A percentile compares a stretch with the other conserved stretches of the same genome.
Conservation (phyloP, 2,797 vertebrate genomes). For the Monodelphis domestica region DNA sequence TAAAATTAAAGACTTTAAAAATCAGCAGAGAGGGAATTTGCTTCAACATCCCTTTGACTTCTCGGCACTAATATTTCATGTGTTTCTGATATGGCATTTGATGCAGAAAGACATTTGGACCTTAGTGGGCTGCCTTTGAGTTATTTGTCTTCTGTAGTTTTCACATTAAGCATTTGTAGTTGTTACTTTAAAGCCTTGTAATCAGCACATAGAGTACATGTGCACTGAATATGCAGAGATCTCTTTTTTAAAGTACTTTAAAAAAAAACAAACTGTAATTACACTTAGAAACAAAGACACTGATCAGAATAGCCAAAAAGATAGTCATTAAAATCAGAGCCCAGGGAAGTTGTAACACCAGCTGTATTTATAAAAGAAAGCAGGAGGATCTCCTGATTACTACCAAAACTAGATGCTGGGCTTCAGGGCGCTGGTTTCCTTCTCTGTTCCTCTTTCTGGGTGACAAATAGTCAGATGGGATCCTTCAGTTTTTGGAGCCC, state of each 20-base stretch:
- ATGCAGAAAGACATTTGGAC: conserved; percentile 60
- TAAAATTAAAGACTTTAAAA: background rate
- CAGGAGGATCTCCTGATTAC: background rate
- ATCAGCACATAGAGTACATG: conserved; percentile 62
- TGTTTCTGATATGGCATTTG: conserved; percentile 48
- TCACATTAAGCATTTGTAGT: conserved; percentile 69
- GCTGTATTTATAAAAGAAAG: conserved; percentile 28
- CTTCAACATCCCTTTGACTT: background rate
- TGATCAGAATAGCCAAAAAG: conserved; percentile 76
- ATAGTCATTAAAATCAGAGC: conserved; percentile 72
- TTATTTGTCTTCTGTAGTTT: conserved; percentile 69
- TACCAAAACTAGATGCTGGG: background rate
- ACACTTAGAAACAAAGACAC: conserved; percentile 71
- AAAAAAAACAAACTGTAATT: conserved; percentile 75
- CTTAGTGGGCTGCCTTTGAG: conserved; percentile 71
- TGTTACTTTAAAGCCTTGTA: conserved; percentile 76
- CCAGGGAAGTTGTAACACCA: conserved; percentile 56
- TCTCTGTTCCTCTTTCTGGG: background rate
- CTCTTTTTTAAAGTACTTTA: conserved; percentile 71
- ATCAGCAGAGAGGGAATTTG: background rate
- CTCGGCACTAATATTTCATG: conserved; percentile 60
- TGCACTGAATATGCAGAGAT: conserved; percentile 73
- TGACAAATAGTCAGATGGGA: conserved; percentile 38
- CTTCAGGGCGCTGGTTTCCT: conserved; percentile 16
- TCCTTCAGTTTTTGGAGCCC: conserved; percentile 18